A percentile compares a stretch with the other conserved stretches of the same genome.
These are phyloP conservation scores for Platysternon megacephalum DNA, from an alignment of 2,113 vertebrate species.

Conservation along the genomic window DNA sequence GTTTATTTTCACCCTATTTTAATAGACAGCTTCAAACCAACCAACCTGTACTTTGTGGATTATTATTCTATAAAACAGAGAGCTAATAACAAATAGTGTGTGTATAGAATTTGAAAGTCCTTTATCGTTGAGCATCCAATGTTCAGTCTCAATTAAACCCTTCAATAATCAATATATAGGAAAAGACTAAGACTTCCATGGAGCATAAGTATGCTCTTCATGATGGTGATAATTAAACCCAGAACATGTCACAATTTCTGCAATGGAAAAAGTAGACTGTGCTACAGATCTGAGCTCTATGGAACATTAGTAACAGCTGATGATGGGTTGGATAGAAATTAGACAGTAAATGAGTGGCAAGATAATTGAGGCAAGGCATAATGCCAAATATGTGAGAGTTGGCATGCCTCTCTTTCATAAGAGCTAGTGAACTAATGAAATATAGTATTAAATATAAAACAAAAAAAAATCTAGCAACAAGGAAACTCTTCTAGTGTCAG, in stretches of 20 bases:
- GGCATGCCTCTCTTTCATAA: background rate
- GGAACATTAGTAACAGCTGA: background rate
- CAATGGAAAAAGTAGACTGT: background rate
- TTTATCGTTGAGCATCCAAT: background rate
- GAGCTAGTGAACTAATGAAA: background rate
- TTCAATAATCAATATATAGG: background rate
- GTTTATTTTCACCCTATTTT: background rate
- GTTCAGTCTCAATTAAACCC: background rate
- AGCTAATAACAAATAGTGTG: background rate
- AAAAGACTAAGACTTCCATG: background rate
- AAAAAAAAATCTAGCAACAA: background rate
- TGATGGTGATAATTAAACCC: background rate
- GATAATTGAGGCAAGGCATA: background rate
- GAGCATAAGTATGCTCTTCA: background rate
- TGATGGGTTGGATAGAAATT: background rate
- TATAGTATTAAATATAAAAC: background rate
- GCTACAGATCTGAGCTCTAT: background rate
- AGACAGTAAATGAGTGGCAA: background rate
- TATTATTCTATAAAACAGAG: background rate
- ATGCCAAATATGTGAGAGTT: background rate
- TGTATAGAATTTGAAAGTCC: background rate
- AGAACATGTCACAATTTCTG: background rate
- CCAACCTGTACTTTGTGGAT: background rate
- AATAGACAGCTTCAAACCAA: background rate
- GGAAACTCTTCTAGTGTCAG: background rate